Base-by-base conservation (phyloP, 1,140 invertebrate genomes). In the Parapsyche elsis region DNA sequence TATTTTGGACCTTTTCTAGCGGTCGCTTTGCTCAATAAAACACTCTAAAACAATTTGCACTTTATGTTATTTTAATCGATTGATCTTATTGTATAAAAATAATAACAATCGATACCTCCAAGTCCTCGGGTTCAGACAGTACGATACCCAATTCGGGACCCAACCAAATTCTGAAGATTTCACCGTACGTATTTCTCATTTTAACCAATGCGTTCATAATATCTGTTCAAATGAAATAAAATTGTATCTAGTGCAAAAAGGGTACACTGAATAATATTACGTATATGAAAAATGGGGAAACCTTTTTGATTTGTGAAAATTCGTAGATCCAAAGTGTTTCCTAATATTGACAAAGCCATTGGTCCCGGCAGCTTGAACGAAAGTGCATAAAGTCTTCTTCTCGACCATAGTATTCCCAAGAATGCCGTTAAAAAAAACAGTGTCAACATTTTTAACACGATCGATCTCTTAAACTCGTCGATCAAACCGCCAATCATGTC, bases 41-140 rank as follows among this genome's bases (percentile, higher is more conserved):
- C 46, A 57, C 44, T 46, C 71, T 75, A 19, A 38, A 71, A 71
- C 30, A n/a, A 38, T 71, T 71, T 67, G n/a, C n/a, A n/a, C n/a
- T n/a, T n/a, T n/a, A n/a, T n/a, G n/a, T n/a, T n/a, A n/a, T n/a
- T n/a, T n/a, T n/a, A n/a, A n/a, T n/a, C n/a, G n/a, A n/a, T n/a
- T n/a, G n/a, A n/a, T n/a, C n/a, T n/a, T n/a, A n/a, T n/a, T n/a
- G n/a, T n/a, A n/a, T n/a, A n/a, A n/a, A n/a, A n/a, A n/a, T n/a
- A n/a, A n/a, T n/a, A 71, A 23, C 2, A n/a, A 26, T 71, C 21
- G 5, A 19, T n/a, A 77, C 75, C 30, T 77, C 26, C 5, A 77
- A 2, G 64, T 77, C 75, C 21, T 67, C 44, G 7, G 75, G 57
- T 64, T 77, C 75, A 16, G 75, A 38, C 0, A 77, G n/a, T 5